A percentile compares a stretch with the other conserved stretches of the same genome.
These are phyloP conservation scores for Bujurquina vittata DNA, from an alignment of 2,113 vertebrate genomes.

Conservation along the genomic window DNA sequence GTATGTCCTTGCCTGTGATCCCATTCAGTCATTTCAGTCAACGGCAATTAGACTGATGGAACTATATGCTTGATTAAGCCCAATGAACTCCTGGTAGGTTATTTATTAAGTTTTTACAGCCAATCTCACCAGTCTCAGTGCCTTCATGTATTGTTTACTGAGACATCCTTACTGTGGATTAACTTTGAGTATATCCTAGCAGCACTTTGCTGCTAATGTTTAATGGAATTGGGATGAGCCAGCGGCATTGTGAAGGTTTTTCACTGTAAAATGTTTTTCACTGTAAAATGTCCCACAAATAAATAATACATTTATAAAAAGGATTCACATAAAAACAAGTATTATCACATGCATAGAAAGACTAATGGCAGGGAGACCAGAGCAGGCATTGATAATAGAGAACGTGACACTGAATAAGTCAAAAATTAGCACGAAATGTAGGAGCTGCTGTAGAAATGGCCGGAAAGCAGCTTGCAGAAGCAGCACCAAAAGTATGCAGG, in stretches of 20 bases:
- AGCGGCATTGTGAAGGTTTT: background rate
- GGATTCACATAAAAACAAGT: background rate
- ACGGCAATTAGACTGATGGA: background rate
- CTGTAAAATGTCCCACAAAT: background rate
- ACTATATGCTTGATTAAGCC: conserved; percentile 1
- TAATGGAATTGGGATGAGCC: background rate
- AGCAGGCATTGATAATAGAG: background rate
- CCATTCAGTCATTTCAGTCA: background rate
- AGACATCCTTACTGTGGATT: background rate
- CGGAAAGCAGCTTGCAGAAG: background rate
- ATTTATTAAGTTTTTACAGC: background rate
- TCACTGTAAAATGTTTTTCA: background rate
- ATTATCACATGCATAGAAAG: background rate
- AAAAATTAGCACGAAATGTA: background rate
- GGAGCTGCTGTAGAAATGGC: background rate
- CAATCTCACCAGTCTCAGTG: background rate
- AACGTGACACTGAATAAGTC: background rate
- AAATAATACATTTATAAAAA: background rate
- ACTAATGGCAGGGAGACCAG: background rate
- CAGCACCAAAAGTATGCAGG: background rate
- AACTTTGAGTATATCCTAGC: background rate
- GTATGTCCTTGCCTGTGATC: background rate
- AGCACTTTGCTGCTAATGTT: background rate
- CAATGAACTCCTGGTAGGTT: background rate
- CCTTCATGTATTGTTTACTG: background rate